Evolutionary conservation across 2,797 vertebrate genomes (phyloP), one percentile per base, ranked within the genome.

Genomic region (Muraenolepis orangiensis): DNA sequence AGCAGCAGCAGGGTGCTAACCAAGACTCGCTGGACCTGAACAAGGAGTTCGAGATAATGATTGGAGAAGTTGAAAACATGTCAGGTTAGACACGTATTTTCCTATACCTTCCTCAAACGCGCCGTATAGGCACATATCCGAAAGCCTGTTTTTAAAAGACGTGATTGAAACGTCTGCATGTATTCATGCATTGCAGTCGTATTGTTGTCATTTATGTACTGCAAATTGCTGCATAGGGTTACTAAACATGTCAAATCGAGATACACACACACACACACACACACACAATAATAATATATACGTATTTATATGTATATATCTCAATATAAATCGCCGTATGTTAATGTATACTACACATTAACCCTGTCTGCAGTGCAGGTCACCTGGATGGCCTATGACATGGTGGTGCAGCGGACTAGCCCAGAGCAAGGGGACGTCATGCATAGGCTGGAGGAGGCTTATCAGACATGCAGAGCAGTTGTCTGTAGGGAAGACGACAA

Each of bases 371-470:
- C 42, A 99, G 97, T 95, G 76, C 92, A 92, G 73, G 78, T 95
- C 70, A 92, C 93, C 0, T 95, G 93, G 92, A 94, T 96, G 94
- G 86, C 91, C 2, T 96, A 96, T 1, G 93, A 97, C 84, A 91
- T 94, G 90, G 92, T 94, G 69, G 88, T 92, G 0, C 80, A 95
- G 61, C 89, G 94, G 38, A 95, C 94, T 77, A 90, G 91, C 82
- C 95, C 95, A 14, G 87, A 92, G 2, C 79, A 95, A 74, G 78
- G 57, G 1, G 86, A 79, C 6, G 87, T 91, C 36, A 76, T 95
- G 87, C 86, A 61, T 77, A 85, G 71, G 13, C 87, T 98, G 81
- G 86, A 95, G 64, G 91, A 93, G 0, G 92, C 90, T 16, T 93
- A 90, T 74, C 77, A 88, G 6, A 87, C 75, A 30, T 97, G 96